phyloP scores from a whole-genome alignment of 2,797 vertebrate genomes.

The Notoglanidium macrostoma region DNA sequence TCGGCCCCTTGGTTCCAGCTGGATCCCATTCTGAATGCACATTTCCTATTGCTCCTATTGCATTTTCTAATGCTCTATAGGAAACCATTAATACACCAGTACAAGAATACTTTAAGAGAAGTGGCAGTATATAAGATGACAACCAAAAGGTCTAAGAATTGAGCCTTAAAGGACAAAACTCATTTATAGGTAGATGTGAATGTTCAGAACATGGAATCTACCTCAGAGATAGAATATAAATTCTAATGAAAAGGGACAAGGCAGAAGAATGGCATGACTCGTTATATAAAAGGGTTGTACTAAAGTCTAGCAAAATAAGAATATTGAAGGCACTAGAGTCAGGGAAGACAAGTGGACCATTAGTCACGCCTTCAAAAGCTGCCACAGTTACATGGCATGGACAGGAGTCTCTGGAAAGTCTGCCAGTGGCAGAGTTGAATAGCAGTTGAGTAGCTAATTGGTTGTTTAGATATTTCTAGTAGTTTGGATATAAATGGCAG shows the following conservation, averaged over 20 bases:
- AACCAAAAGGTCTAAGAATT: background rate
- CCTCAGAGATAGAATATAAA: background rate
- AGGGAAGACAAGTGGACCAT: conserved; percentile 14
- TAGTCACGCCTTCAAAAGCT: background rate
- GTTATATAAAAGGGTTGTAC: background rate
- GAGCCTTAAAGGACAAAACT: background rate
- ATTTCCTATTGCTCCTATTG: background rate
- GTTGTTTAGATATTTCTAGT: conserved; percentile 11
- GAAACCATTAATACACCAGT: background rate
- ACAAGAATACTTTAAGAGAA: background rate
- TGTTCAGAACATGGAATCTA: background rate
- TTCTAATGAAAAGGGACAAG: background rate
- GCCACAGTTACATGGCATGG: background rate
- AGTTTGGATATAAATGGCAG: background rate
- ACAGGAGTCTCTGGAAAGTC: background rate
- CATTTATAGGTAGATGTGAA: conserved; percentile 14
- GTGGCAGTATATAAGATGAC: background rate
- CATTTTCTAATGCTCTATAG: background rate
- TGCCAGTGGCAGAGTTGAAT: background rate
- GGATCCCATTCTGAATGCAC: no score
- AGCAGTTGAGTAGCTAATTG: conserved; percentile 7
- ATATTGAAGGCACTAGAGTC: background rate
- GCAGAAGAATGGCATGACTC: background rate
- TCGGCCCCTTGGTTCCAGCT: background rate
- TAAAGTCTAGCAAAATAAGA: conserved; percentile 12